Conservation (phyloP, 1,140 invertebrate species). For the Aphaenogaster floridana region DNA sequence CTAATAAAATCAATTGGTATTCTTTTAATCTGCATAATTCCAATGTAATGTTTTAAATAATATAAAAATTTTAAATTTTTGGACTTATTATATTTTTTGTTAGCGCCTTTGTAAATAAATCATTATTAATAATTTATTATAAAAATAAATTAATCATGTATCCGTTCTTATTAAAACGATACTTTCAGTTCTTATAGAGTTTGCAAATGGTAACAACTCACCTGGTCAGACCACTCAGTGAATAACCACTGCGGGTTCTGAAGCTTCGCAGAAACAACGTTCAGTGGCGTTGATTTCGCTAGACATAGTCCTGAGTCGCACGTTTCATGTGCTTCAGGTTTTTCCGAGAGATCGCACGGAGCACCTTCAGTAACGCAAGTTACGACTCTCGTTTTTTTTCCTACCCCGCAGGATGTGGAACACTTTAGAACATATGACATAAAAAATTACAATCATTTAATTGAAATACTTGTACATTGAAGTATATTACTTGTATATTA, state of each 20-base stretch:
- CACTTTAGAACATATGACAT: slow-evolving; percentile 72
- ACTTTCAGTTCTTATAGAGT: not conserved
- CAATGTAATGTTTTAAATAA: not conserved
- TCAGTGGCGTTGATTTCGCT: slow-evolving; percentile 39
- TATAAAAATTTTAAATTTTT: slow-evolving; percentile 15
- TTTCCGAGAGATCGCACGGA: slow-evolving; percentile 72
- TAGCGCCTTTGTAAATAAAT: not conserved
- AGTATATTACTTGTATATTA: not conserved
- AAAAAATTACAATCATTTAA: slow-evolving; percentile 5
- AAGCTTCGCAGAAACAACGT: slow-evolving; percentile 60
- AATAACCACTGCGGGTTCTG: slow-evolving; percentile 77
- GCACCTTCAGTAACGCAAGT: slow-evolving; percentile 72
- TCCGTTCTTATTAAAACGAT: not conserved
- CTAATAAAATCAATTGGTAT: not conserved
- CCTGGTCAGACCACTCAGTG: slow-evolving; percentile 81
- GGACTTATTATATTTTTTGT: not conserved
- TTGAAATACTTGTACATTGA: not conserved
- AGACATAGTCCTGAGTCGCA: slow-evolving; percentile 77
- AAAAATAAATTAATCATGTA: not conserved
- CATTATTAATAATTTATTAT: not conserved
- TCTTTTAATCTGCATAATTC: not conserved
- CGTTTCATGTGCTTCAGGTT: slow-evolving; percentile 74
- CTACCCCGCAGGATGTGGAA: slow-evolving; percentile 78
- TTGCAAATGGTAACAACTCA: slow-evolving; percentile 52
- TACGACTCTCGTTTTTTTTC: slow-evolving; percentile 75